A percentile compares a stretch with the other conserved stretches of the same genome.
Evolutionary conservation across 1,140 invertebrate species (phyloP).

Genomic region (Cryptotermes secundus): DNA sequence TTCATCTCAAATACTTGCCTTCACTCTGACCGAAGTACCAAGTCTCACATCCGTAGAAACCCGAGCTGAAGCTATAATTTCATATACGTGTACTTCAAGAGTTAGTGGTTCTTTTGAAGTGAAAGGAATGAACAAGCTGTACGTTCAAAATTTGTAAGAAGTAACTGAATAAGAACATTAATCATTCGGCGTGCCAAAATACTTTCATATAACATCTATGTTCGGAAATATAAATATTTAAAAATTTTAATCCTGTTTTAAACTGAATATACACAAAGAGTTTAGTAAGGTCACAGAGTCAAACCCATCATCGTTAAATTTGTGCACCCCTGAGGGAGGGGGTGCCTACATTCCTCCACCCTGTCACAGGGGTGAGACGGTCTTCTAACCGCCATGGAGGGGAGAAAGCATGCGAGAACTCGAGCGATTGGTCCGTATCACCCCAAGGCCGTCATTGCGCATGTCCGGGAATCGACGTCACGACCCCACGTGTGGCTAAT

Average conservation of each 20-base stretch:
- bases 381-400: neutral
- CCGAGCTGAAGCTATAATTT: too few relatives aligned
- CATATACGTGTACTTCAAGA: too few relatives aligned
- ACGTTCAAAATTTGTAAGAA: too few relatives aligned
- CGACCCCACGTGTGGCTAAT: constrained; percentile 28
- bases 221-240: neutral
- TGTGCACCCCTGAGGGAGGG: constrained; percentile 24
- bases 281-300: neutral
- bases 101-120: too few relatives aligned
- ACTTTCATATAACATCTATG: neutral
- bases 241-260: neutral
- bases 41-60: too few relatives aligned
- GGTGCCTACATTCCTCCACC: neutral
- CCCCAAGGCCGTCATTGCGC: neutral
- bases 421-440: neutral
- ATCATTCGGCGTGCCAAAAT: too few relatives aligned
- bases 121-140: too few relatives aligned
- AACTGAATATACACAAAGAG: neutral
- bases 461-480: neutral
- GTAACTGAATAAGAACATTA: too few relatives aligned
- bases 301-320: neutral
- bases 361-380: neutral
- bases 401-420: neutral
- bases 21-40: too few relatives aligned
- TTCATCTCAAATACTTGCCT: too few relatives aligned